Conservation (phyloP, 2,113 vertebrate genomes). For the Charadrius vociferus region DNA sequence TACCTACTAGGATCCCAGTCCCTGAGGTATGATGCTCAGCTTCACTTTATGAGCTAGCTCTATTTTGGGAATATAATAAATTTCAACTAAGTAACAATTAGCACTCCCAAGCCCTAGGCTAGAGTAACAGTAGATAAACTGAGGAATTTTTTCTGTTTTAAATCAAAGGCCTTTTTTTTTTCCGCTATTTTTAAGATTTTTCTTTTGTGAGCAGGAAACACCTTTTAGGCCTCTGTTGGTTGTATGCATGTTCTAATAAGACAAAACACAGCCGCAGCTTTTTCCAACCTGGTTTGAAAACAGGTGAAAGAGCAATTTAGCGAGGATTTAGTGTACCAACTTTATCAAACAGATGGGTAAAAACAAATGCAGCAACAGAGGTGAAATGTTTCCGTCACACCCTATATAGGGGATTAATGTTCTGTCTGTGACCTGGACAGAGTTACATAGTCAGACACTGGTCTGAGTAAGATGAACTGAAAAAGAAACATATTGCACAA, state of each 20-base stretch:
- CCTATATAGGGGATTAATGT: neutral
- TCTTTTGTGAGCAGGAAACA: neutral
- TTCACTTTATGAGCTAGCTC: neutral
- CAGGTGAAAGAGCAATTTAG: neutral
- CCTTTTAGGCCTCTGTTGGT: neutral
- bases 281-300: neutral
- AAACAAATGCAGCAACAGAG: neutral
- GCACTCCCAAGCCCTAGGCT: neutral
- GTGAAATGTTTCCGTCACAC: neutral
- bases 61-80: neutral
- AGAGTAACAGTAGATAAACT: neutral
- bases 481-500: neutral
- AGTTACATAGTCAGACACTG: neutral
- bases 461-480: neutral
- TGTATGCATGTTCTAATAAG: neutral
- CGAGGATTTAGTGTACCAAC: neutral
- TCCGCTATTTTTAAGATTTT: neutral
- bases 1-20: neutral
- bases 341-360: conserved; percentile 1
- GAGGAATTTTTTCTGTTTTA: neutral
- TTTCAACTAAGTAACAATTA: neutral
- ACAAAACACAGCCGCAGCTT: neutral
- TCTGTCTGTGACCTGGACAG: neutral
- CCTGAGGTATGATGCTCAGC: neutral
- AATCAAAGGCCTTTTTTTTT: neutral